These are phyloP conservation scores for Danio choprae DNA, from an alignment of 2,797 vertebrate genomes.

Conservation along the genomic window DNA sequence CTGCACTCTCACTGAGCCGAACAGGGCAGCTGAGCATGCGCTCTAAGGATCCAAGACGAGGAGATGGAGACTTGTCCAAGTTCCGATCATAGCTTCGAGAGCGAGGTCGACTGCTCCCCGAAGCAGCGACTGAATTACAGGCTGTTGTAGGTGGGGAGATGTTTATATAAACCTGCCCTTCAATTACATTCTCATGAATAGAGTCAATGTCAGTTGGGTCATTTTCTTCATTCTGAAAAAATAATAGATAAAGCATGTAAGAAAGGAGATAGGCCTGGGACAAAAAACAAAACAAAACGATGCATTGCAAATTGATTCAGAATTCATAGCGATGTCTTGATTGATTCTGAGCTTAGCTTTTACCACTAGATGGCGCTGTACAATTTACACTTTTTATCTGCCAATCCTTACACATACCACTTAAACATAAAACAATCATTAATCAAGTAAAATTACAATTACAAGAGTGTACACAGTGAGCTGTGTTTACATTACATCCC, in stretches of 20 bases:
- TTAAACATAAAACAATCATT: no score
- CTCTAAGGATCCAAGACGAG: constrained; percentile 87
- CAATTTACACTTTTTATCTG: no score
- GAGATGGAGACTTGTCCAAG: constrained; percentile 84
- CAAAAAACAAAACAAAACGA: no score
- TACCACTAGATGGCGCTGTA: no score
- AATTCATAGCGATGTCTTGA: no score
- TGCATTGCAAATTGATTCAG: no score
- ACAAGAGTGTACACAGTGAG: no score
- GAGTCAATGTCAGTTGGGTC: constrained; percentile 38
- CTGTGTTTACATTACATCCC: no score
- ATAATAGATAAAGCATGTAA: background rate
- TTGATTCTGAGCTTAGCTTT: no score
- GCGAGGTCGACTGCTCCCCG: constrained; percentile 77
- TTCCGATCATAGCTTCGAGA: constrained; percentile 95
- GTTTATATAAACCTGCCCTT: constrained; percentile 93
- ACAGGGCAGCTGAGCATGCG: constrained; percentile 96
- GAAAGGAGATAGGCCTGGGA: no score
- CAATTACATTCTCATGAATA: constrained; percentile 68
- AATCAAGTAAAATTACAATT: no score
- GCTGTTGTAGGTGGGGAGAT: constrained; percentile 80
- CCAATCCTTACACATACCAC: no score
- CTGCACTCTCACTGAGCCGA: constrained; percentile 86
- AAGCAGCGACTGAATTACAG: constrained; percentile 67
- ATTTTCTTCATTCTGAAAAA: constrained; percentile 58